A percentile compares a stretch with the other conserved stretches of the same genome.
phyloP scores from a whole-genome alignment of 2,888 invertebrate genomes.

The Schizotus pectinicornis region DNA sequence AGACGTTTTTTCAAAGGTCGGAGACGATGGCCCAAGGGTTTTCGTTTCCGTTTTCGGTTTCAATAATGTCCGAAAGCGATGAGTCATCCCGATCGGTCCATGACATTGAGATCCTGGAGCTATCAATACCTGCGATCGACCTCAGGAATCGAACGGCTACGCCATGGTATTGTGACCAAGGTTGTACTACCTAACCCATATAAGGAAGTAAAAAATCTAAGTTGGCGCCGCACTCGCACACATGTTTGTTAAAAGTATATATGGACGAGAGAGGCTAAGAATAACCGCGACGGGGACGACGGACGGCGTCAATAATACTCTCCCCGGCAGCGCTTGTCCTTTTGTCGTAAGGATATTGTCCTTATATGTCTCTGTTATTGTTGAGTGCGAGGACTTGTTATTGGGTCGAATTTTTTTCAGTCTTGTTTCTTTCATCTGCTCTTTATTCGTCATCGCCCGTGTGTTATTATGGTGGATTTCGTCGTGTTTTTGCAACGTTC shows the following conservation, averaged over 20 bases:
- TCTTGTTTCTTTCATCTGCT: background rate
- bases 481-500: too few species aligned
- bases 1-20: too few species aligned
- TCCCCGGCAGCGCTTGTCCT: slow-evolving; percentile 5
- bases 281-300: too few species aligned
- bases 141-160: slow-evolving; percentile 12
- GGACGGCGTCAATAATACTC: too few species aligned
- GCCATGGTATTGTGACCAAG: slow-evolving; percentile 32
- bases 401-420: background rate
- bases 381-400: background rate
- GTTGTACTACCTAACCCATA: slow-evolving; percentile 37
- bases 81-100: slow-evolving; percentile 8
- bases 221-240: slow-evolving; percentile 20
- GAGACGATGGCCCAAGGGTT: too few species aligned
- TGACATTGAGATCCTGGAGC: slow-evolving; percentile 14
- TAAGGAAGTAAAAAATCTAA: slow-evolving; percentile 37
- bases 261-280: too few species aligned
- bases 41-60: too few species aligned
- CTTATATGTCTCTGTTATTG: slow-evolving; percentile 23
- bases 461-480: too few species aligned
- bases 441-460: too few species aligned
- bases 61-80: background rate
- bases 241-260: too few species aligned
- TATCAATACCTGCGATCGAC: slow-evolving; percentile 21
- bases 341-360: slow-evolving; percentile 23